phyloP scores from a whole-genome alignment of 2,888 invertebrate species.

The Villa cingulata region DNA sequence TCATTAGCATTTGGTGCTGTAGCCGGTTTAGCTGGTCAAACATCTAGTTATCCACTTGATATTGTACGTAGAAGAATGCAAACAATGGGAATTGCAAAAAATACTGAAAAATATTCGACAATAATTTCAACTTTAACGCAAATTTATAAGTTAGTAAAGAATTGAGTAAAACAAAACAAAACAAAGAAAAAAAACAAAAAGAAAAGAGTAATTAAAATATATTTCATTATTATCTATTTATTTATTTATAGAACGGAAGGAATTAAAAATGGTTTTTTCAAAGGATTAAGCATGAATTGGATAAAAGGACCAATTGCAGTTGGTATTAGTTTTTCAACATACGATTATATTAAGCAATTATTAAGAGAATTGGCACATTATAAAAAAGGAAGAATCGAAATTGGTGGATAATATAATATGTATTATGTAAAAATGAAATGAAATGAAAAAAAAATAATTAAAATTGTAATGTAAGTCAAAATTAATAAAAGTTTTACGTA shows the following conservation, averaged over 20 bases:
- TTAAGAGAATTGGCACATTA: slow-evolving; percentile 39
- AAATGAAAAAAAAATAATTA: too few species aligned
- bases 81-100: slow-evolving; percentile 39
- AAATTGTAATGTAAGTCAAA: too few species aligned
- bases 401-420: neutral
- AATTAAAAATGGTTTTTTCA: slow-evolving; percentile 78
- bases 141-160: slow-evolving; percentile 51
- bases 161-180: too few species aligned
- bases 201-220: neutral
- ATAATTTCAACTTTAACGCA: slow-evolving; percentile 51
- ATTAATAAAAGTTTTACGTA: too few species aligned
- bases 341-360: slow-evolving; percentile 61
- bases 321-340: slow-evolving; percentile 92
- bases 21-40: slow-evolving; percentile 89
- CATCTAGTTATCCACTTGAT: slow-evolving; percentile 90
- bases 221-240: neutral
- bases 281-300: slow-evolving; percentile 99
- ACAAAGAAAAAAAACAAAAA: too few species aligned
- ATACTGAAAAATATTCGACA: slow-evolving; percentile 45
- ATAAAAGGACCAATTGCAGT: slow-evolving; percentile 82
- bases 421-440: too few species aligned
- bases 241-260: slow-evolving; percentile 64
- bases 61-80: slow-evolving; percentile 60
- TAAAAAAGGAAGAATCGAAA: slow-evolving; percentile 24
- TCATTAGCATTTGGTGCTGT: slow-evolving; percentile 73